Evolutionary conservation across 2,888 invertebrate genomes (phyloP), one percentile per base, ranked within the genome.

Genomic region (Melanchra persicariae): DNA sequence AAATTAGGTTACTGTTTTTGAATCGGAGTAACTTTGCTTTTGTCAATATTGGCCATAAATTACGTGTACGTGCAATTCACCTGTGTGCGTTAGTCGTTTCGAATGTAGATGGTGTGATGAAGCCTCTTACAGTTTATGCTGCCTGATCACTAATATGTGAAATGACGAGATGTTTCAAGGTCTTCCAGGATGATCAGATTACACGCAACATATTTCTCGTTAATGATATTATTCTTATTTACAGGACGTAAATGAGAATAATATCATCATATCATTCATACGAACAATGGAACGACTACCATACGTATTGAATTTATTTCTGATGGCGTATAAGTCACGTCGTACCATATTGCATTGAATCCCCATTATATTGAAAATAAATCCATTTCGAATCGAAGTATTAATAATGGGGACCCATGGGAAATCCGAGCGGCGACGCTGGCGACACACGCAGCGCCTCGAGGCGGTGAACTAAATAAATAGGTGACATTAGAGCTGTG

Each of bases 391-490:
- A 86, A 86, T 84, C 73, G 72, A 74, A 74, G 83, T 81, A 86
- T 85, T 85, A 87, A 81, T 83, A 84, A 85, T 78, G 74, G 77
- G 67, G 63, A 58, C 87, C 84, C 86, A 79, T 82, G 90, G 87
- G 89, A 88, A 88, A 89, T 89, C 81, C 77, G 78, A 78, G 74
- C 70, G 64, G 51, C 57, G 40, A 24, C 62, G 58, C 51, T 22
- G 63, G 57, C 55, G 60, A 47, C 52, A 60, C 52, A 61, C 52
- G 63, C 62, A 68, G 70, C 62, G 65, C 62, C 71, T 64, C 45
- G 72, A 66, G 62, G 65, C 61, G 60, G 49, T 63, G 73, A 62
- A 75, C 69, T 80, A 82, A 81, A 84, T 82, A 81, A 77, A 84
- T 83, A 85, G 74, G 70, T 74, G 68, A 79, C 79, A 84, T 86